These are phyloP conservation scores for Aporophyla lueneburgensis DNA, from an alignment of 2,888 invertebrate species.

Conservation along the genomic window DNA sequence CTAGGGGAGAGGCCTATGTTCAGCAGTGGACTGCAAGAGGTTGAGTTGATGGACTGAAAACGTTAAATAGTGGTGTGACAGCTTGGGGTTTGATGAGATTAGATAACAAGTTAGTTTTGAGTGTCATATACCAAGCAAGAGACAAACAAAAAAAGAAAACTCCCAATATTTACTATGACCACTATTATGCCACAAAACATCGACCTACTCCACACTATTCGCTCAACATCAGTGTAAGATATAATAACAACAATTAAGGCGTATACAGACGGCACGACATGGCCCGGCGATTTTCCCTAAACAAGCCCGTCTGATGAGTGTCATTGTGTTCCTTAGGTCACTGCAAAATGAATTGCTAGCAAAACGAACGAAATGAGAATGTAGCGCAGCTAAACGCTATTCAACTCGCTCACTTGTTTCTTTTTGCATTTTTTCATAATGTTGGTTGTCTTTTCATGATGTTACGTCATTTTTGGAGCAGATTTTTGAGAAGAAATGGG, in stretches of 20 bases:
- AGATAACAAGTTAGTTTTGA: no score
- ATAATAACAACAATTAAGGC: conserved; percentile 79
- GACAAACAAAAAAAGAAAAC: no score
- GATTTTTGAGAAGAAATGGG: neutral
- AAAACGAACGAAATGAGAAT: conserved; percentile 60
- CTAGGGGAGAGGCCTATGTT: no score
- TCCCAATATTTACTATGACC: no score
- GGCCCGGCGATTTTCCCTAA: conserved; percentile 77
- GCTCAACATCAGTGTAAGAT: conserved; percentile 49
- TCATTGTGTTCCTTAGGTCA: conserved; percentile 78
- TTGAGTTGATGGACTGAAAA: no score
- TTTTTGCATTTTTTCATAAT: conserved; percentile 49
- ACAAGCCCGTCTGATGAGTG: conserved; percentile 88
- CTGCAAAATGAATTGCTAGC: conserved; percentile 62
- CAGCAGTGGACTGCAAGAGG: no score
- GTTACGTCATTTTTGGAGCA: conserved; percentile 10
- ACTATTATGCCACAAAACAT: neutral
- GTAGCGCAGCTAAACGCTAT: conserved; percentile 61
- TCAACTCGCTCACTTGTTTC: conserved; percentile 49
- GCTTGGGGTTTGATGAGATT: no score
- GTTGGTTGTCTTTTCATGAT: conserved; percentile 32
- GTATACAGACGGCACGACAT: conserved; percentile 72
- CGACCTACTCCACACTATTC: neutral
- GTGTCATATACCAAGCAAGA: no score
- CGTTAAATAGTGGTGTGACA: no score